Conservation (phyloP, 2,113 vertebrate genomes). For the Rhinopomastus cyanomelas region DNA sequence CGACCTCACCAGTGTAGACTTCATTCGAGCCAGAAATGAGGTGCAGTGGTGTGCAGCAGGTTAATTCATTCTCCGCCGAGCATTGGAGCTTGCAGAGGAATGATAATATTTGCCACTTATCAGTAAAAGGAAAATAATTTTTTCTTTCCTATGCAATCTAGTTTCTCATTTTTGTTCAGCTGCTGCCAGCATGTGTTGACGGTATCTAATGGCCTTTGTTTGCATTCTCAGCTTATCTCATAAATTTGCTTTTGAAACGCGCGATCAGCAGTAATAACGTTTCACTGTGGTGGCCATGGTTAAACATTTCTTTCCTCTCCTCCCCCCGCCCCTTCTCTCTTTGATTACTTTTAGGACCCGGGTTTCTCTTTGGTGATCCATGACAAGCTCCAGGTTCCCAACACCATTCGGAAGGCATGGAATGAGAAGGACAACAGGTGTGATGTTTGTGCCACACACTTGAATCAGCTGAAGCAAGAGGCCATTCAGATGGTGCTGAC, state of each 20-base stretch:
- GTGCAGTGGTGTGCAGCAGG: constrained; percentile 43
- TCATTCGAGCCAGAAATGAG: constrained; percentile 52
- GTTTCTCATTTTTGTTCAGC: constrained; percentile 23
- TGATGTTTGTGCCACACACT: constrained; percentile 91
- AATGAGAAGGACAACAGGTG: constrained; percentile 94
- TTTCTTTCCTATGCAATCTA: neutral
- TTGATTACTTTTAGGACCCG: constrained; percentile 83
- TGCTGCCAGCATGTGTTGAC: constrained; percentile 11
- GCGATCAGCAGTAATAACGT: neutral
- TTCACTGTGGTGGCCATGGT: neutral
- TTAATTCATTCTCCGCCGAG: constrained; percentile 38
- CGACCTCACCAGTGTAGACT: constrained; percentile 28
- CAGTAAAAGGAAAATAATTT: constrained; percentile 23
- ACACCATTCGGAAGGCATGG: constrained; percentile 92
- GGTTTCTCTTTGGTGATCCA: constrained; percentile 91
- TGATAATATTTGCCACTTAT: constrained; percentile 51
- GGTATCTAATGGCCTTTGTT: constrained; percentile 34
- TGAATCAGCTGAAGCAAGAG: constrained; percentile 96
- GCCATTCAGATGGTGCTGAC: constrained; percentile 94
- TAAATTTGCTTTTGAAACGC: constrained; percentile 47
- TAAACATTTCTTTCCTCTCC: constrained; percentile 35
- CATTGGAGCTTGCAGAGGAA: neutral
- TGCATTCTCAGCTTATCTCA: constrained; percentile 39
- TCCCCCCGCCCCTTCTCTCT: neutral
- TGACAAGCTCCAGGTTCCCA: constrained; percentile 93